These are phyloP conservation scores for Mormoops blainvillei DNA, from an alignment of 2,113 vertebrate genomes.

Conservation along the genomic window DNA sequence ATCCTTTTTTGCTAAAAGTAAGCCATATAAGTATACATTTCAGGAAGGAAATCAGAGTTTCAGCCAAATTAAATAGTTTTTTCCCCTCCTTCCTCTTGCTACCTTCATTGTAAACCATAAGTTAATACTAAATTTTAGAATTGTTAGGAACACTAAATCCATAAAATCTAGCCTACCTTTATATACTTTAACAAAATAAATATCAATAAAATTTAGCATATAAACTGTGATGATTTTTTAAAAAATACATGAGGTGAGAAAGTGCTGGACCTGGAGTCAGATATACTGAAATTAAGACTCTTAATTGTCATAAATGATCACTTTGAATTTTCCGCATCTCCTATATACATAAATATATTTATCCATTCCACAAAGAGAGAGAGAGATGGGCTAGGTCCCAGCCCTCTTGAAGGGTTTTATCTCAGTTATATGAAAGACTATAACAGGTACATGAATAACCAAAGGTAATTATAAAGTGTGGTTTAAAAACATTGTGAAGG, in stretches of 20 bases:
- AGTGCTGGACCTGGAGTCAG: not conserved
- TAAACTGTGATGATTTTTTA: not conserved
- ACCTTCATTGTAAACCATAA: conserved; percentile 26
- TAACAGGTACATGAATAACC: not conserved
- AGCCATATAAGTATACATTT: not conserved
- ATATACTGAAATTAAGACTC: not conserved
- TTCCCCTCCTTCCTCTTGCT: conserved; percentile 2
- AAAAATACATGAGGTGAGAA: not conserved
- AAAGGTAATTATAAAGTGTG: not conserved
- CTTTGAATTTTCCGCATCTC: not conserved
- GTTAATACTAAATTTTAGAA: not conserved
- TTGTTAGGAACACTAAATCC: not conserved
- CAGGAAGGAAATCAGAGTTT: conserved; percentile 30
- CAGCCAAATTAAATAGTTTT: conserved; percentile 49
- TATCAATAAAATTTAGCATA: not conserved
- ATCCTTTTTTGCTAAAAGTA: not conserved
- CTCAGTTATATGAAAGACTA: not conserved
- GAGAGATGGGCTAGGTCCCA: not conserved
- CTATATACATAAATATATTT: not conserved
- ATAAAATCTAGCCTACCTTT: not conserved
- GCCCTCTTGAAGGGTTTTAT: not conserved
- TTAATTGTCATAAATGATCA: not conserved
- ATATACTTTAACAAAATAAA: conserved; percentile 29
- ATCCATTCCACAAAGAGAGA: not conserved
- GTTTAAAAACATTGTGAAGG: not conserved